Conservation (phyloP, 2,888 invertebrate species). For the Idaea aversata region DNA sequence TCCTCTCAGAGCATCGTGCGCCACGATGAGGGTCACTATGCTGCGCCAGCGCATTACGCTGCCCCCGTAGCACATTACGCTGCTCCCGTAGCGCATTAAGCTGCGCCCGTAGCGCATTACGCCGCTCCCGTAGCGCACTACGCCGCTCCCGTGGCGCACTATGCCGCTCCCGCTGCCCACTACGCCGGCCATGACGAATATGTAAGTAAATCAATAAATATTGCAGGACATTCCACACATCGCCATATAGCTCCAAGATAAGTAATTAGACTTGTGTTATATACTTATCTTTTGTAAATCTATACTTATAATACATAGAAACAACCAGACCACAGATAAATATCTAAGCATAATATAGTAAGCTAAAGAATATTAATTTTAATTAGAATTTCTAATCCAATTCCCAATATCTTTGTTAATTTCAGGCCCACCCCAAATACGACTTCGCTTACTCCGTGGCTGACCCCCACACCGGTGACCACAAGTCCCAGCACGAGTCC, state of each 20-base stretch:
- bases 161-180: slow-evolving; percentile 36
- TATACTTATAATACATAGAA: too few relatives aligned
- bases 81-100: slow-evolving; percentile 38
- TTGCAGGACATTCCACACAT: too few relatives aligned
- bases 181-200: slow-evolving; percentile 40
- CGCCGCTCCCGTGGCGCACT: slow-evolving; percentile 27
- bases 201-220: slow-evolving; percentile 21
- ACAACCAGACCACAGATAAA: too few relatives aligned
- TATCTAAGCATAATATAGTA: too few relatives aligned
- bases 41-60: slow-evolving; percentile 43
- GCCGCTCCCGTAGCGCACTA: slow-evolving; percentile 33
- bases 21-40: slow-evolving; percentile 54
- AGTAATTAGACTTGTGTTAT: too few relatives aligned
- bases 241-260: too few relatives aligned
- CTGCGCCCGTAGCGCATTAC: slow-evolving; percentile 36
- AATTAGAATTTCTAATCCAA: slow-evolving; percentile 19
- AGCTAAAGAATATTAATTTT: too few relatives aligned
- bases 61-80: slow-evolving; percentile 28
- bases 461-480: slow-evolving; percentile 80
- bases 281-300: too few relatives aligned
- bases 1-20: slow-evolving; percentile 62
- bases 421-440: slow-evolving; percentile 63
- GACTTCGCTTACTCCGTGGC: slow-evolving; percentile 76
- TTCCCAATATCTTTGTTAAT: slow-evolving; percentile 1
- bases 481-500: slow-evolving; percentile 76